phyloP scores from a whole-genome alignment of 2,888 invertebrate genomes.

The Drosophila borborema region DNA sequence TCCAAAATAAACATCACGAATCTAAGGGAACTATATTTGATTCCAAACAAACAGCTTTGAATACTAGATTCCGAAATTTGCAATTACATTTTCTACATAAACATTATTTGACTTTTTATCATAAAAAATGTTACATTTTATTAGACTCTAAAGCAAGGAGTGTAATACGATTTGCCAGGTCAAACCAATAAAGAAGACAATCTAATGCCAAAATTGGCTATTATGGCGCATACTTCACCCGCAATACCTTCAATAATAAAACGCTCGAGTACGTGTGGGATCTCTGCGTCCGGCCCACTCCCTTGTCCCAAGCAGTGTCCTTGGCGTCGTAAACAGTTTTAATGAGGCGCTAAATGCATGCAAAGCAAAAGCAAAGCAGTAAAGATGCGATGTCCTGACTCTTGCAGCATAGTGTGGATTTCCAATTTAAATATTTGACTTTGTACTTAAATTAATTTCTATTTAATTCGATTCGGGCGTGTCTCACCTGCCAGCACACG shows the following conservation, averaged over 20 bases:
- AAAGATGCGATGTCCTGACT: constrained; percentile 11
- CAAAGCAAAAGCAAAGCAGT: constrained; percentile 22
- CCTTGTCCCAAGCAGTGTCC: constrained; percentile 16
- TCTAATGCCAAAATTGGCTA: constrained; percentile 51
- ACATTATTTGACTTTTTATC: constrained; percentile 7
- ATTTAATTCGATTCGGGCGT: constrained; percentile 28
- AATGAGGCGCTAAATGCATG: constrained; percentile 53
- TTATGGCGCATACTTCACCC: constrained; percentile 27
- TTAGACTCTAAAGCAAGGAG: neutral
- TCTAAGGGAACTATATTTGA: too few relatives aligned
- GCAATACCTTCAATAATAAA: constrained; percentile 40
- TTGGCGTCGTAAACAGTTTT: constrained; percentile 51
- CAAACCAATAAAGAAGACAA: constrained; percentile 34
- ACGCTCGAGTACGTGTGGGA: constrained; percentile 49
- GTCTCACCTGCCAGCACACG: neutral
- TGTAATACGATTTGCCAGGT: constrained; percentile 3
- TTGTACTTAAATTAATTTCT: constrained; percentile 42
- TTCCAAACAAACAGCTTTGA: too few relatives aligned
- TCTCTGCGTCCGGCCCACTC: constrained; percentile 17
- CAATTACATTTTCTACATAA: constrained; percentile 1
- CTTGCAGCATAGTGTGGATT: constrained; percentile 19
- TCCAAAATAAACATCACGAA: too few relatives aligned
- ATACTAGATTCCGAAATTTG: neutral
- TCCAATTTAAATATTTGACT: constrained; percentile 47
- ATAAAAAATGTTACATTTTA: constrained; percentile 19